These are phyloP conservation scores for Atta texana DNA, from an alignment of 1,140 invertebrate species.

Conservation along the genomic window DNA sequence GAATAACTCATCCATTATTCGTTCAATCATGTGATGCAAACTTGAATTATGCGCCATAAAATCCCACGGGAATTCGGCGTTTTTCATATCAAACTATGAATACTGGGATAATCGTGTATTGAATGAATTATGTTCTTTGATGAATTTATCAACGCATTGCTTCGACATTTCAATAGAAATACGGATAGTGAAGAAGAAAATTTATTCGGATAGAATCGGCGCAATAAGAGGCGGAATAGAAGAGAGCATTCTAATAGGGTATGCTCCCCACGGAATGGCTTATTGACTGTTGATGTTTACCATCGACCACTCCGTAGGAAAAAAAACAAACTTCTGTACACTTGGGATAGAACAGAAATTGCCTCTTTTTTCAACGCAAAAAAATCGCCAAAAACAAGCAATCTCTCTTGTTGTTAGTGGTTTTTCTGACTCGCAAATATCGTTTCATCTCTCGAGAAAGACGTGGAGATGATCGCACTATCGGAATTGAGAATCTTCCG, in stretches of 20 bases:
- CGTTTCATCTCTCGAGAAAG: neutral
- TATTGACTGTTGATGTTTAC: conserved; percentile 73
- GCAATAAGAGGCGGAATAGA: conserved; percentile 36
- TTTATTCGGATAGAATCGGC: conserved; percentile 19
- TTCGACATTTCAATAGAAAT: conserved; percentile 24
- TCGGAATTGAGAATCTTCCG: conserved; percentile 33
- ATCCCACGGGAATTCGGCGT: neutral
- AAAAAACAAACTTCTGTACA: neutral
- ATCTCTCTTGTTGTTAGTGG: neutral
- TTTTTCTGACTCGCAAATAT: conserved; percentile 26
- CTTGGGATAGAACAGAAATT: conserved; percentile 56
- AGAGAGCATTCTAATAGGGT: conserved; percentile 50
- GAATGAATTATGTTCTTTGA: conserved; percentile 42
- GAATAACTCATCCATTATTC: conserved; percentile 31
- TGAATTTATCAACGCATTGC: conserved; percentile 27
- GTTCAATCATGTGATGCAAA: conserved; percentile 14
- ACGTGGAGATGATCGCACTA: conserved; percentile 22
- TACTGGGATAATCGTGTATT: conserved; percentile 27
- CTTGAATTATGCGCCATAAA: neutral
- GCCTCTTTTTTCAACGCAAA: conserved; percentile 49
- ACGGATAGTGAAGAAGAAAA: conserved; percentile 8
- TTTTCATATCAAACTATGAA: conserved; percentile 28
- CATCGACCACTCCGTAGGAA: conserved; percentile 16
- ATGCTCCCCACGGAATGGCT: conserved; percentile 59
- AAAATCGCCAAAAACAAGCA: conserved; percentile 39